Evolutionary conservation across 2,888 invertebrate genomes (phyloP).

Genomic region (Agrochola macilenta): DNA sequence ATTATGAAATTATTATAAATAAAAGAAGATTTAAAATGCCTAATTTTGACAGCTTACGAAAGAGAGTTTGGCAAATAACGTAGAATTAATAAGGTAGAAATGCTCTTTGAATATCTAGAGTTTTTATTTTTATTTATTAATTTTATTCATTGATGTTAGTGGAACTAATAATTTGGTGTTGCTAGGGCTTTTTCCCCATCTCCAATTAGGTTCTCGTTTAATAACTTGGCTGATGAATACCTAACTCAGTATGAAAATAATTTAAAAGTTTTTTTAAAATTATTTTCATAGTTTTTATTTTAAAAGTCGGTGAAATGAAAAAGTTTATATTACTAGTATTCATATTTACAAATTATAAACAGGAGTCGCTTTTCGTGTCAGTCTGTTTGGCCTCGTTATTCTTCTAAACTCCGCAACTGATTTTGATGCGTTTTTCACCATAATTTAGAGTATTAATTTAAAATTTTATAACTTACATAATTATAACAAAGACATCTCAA

Average conservation of each 20-base stretch:
- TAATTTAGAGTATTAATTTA: too few relatives aligned
- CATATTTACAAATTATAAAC: too few relatives aligned
- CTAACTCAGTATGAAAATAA: too few relatives aligned
- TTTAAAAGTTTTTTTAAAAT: too few relatives aligned
- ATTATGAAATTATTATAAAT: background rate
- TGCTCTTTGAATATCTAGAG: constrained; percentile 48
- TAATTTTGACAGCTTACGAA: constrained; percentile 65
- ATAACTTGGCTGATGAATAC: background rate
- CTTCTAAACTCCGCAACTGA: too few relatives aligned
- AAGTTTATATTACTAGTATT: too few relatives aligned
- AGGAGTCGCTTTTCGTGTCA: too few relatives aligned
- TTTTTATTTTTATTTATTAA: too few relatives aligned
- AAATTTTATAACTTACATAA: too few relatives aligned
- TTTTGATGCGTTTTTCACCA: too few relatives aligned
- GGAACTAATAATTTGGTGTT: background rate
- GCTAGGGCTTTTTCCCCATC: background rate
- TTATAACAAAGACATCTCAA: too few relatives aligned
- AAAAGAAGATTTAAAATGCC: background rate
- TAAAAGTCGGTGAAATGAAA: background rate
- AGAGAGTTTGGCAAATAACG: constrained; percentile 33
- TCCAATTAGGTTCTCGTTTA: background rate
- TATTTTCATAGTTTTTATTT: background rate
- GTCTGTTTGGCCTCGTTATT: too few relatives aligned
- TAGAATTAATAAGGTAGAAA: constrained; percentile 35
- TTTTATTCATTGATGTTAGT: background rate